Conservation (phyloP, 2,888 invertebrate genomes). For the Stenurella melanura region DNA sequence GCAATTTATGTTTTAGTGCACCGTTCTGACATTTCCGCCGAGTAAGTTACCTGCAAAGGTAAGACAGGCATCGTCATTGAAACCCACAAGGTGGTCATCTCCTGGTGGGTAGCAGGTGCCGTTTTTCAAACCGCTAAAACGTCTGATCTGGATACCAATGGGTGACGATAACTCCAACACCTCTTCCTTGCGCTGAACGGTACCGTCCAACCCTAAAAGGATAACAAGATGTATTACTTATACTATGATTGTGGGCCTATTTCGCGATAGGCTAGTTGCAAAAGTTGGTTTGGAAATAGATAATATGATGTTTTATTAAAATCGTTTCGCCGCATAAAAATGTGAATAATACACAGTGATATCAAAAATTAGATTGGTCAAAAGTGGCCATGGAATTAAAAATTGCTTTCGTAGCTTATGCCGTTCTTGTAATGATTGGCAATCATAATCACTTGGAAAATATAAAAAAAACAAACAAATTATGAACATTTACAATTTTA, state of each 20-base stretch:
- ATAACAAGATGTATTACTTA: constrained; percentile 13
- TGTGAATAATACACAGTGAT: neutral
- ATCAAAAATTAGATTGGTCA: no score
- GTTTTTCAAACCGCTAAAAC: constrained; percentile 38
- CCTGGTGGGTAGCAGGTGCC: constrained; percentile 49
- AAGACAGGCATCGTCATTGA: constrained; percentile 36
- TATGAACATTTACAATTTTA: no score
- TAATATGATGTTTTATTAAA: neutral
- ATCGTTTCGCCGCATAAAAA: neutral
- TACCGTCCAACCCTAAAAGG: constrained; percentile 25
- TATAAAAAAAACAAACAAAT: no score
- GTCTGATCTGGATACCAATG: constrained; percentile 34
- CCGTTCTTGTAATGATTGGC: no score
- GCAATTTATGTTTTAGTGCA: constrained; percentile 49
- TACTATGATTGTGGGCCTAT: neutral
- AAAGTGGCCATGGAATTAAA: no score
- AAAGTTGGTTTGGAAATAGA: neutral
- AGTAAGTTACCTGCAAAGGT: constrained; percentile 41
- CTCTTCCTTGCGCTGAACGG: constrained; percentile 34
- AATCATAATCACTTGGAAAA: no score
- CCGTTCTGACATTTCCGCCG: constrained; percentile 48
- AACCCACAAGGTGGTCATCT: constrained; percentile 44
- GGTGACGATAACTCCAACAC: constrained; percentile 37
- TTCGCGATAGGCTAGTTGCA: neutral
- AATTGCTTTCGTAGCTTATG: no score